Evolutionary conservation across 2,888 invertebrate species (phyloP), one percentile per base, ranked within the genome.

Genomic region (Macropis europaea): DNA sequence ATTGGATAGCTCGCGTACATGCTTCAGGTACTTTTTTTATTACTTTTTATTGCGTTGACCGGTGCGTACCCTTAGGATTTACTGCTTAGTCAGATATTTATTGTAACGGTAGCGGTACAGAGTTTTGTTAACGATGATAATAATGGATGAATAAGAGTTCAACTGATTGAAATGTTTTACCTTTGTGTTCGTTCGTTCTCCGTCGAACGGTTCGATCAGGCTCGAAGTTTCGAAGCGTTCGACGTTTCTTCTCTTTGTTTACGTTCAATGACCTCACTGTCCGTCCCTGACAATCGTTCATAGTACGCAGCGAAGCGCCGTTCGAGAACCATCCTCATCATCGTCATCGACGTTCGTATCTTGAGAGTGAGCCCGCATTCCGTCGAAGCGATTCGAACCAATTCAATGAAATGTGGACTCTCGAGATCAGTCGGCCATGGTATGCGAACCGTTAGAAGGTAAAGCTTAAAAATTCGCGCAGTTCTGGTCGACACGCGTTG

Each of bases 221-320:
- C 28, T 34, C n/a, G 7, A 28, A n/a, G 30, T 2, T 6, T 22
- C 6, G 5, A 28, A 5, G 13, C 9, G 22, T 13, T 13, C 11
- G 24, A 1, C 13, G 22, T 13, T 34, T 5, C 3, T 22, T 50
- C 7, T 43, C 56, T 50, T 67, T 24, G n/a, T 68, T 73, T 72
- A 24, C 36, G 67, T 70, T 80, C 17, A 66, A 71, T 45, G 34
- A 81, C 50, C 60, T 64, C 62, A 63, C 61, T 79, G 76, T 74
- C 80, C 82, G 81, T 81, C 79, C 82, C 77, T 70, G 79, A 77
- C 77, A 77, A 78, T 77, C 79, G 77, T 74, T 78, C 63, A 36
- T 78, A 75, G 75, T 56, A 38, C 24, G 47, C 75, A 74, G 52
- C 24, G 26, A 70, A 56, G 26, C 17, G 36, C 45, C 47, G 59